phyloP scores from a whole-genome alignment of 2,888 invertebrate genomes.

The Perizoma affinitatum region DNA sequence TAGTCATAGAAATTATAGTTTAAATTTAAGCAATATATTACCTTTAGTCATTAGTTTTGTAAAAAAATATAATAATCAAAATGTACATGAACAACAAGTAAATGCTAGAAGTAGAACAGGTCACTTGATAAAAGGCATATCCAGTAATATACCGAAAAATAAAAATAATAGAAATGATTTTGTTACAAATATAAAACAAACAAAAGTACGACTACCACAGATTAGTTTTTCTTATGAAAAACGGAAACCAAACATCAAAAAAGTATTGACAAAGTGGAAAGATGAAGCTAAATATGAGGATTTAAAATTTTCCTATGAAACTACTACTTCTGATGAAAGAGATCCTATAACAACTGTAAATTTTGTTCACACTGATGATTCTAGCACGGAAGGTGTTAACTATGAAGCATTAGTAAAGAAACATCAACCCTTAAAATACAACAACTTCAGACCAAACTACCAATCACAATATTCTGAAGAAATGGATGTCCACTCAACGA shows the following conservation, averaged over 20 bases:
- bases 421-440: constrained; percentile 38
- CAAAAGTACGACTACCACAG: constrained; percentile 27
- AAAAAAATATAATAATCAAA: constrained; percentile 32
- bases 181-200: constrained; percentile 32
- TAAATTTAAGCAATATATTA: constrained; percentile 46
- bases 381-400: constrained; percentile 39
- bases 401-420: constrained; percentile 43
- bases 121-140: constrained; percentile 41
- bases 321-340: constrained; percentile 47
- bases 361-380: constrained; percentile 31
- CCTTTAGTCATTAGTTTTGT: constrained; percentile 51
- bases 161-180: constrained; percentile 31
- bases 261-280: constrained; percentile 81
- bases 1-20: constrained; percentile 56
- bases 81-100: not conserved
- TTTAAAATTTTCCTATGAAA: constrained; percentile 71
- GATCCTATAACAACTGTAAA: constrained; percentile 42
- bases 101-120: constrained; percentile 37
- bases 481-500: constrained; percentile 59
- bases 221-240: constrained; percentile 33
- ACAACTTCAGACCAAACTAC: constrained; percentile 42
- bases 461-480: constrained; percentile 58
- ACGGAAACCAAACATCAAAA: constrained; percentile 67
- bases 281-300: constrained; percentile 75
- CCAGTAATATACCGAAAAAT: constrained; percentile 39